These are phyloP conservation scores for Lates calcarifer DNA, from an alignment of 2,113 vertebrate species.

Conservation along the genomic window DNA sequence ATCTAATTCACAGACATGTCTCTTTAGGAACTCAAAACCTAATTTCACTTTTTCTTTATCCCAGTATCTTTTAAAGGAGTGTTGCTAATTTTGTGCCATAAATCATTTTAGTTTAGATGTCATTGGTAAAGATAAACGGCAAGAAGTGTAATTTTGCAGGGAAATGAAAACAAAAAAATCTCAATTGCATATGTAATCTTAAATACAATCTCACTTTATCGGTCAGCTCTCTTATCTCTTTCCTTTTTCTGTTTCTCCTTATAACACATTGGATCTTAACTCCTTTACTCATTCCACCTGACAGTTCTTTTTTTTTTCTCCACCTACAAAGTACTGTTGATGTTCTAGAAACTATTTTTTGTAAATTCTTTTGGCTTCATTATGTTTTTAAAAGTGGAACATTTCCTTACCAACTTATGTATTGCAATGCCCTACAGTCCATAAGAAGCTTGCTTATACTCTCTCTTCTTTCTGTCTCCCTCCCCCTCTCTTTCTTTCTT, in stretches of 20 bases:
- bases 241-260: not conserved
- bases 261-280: not conserved
- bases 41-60: not conserved
- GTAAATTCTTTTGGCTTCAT: slow-evolving; percentile 1
- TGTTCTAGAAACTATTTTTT: slow-evolving; percentile 9
- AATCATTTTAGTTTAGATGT: slow-evolving; percentile 35
- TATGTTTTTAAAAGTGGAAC: slow-evolving; percentile 22
- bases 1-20: slow-evolving; percentile 26
- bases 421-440: slow-evolving; percentile 27
- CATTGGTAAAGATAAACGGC: slow-evolving; percentile 9
- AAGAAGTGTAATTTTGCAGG: slow-evolving; percentile 5
- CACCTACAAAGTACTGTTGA: slow-evolving; percentile 1
- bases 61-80: not conserved
- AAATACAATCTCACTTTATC: slow-evolving; percentile 32
- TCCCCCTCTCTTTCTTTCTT: not conserved
- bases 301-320: slow-evolving; percentile 3
- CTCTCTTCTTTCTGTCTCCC: not conserved
- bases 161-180: slow-evolving; percentile 2
- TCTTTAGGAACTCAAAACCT: not conserved
- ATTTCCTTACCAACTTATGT: slow-evolving; percentile 20
- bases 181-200: slow-evolving; percentile 16
- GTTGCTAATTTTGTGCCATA: slow-evolving; percentile 1
- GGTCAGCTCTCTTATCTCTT: not conserved
- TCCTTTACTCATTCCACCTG: not conserved
- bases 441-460: slow-evolving; percentile 11